Percentiles rank a stretch among this genome's conserved stretches.
These are phyloP conservation scores for Drosophila oshimai DNA, from an alignment of 1,140 invertebrate species.

Conservation along the genomic window DNA sequence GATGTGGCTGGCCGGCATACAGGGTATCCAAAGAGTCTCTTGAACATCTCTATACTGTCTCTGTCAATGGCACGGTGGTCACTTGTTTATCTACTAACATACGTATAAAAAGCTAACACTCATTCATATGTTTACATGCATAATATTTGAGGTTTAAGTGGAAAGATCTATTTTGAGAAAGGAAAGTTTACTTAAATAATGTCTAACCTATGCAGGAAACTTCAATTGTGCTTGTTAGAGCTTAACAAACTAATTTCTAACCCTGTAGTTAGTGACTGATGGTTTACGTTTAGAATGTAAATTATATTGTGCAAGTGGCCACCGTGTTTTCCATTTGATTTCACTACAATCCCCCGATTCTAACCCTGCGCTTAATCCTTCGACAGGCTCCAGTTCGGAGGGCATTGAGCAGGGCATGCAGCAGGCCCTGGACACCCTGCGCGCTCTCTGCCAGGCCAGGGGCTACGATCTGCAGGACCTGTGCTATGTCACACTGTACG, in stretches of 20 bases:
- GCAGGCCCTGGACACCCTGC: conserved; percentile 58
- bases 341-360: too few species aligned
- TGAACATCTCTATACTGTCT: background rate
- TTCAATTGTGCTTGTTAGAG: too few species aligned
- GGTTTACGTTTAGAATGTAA: too few species aligned
- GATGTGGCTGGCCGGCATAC: conserved; percentile 91
- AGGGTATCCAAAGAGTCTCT: conserved; percentile 81
- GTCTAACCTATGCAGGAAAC: too few species aligned
- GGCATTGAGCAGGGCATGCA: conserved; percentile 69
- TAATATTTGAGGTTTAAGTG: too few species aligned
- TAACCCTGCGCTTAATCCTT: background rate
- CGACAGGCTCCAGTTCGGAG: conserved; percentile 48
- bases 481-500: conserved; percentile 91
- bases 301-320: conserved; percentile 6
- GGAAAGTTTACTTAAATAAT: too few species aligned
- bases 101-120: too few species aligned
- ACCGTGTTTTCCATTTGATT: background rate
- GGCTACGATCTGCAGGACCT: conserved; percentile 87
- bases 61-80: background rate
- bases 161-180: too few species aligned
- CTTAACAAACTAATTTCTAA: background rate
- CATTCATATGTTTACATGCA: too few species aligned
- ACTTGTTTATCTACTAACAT: too few species aligned
- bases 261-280: too few species aligned
- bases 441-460: conserved; percentile 78